These are phyloP conservation scores for Cyclina sinensis DNA, from an alignment of 1,140 invertebrate species.

Conservation along the genomic window DNA sequence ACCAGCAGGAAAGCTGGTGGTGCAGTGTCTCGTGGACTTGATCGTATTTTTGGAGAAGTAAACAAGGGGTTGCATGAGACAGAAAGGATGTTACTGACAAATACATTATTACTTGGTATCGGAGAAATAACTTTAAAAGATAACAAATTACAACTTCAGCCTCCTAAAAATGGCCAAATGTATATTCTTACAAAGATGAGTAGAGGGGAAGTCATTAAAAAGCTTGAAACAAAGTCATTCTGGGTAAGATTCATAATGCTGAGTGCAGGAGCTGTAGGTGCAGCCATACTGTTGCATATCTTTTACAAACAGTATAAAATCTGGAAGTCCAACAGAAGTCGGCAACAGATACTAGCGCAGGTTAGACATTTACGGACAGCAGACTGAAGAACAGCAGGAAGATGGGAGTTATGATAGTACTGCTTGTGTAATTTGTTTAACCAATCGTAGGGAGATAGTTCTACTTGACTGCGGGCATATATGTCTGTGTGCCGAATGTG, in stretches of 20 bases:
- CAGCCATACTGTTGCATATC: constrained; percentile 72
- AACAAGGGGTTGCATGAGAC: constrained; percentile 84
- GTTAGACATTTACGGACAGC: constrained; percentile 51
- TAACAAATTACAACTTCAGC: constrained; percentile 78
- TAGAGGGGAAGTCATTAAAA: constrained; percentile 80
- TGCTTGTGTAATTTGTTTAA: constrained; percentile 86
- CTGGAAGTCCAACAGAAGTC: constrained; percentile 61
- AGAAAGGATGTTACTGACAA: constrained; percentile 85
- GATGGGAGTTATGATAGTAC: constrained; percentile 28
- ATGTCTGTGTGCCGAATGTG: constrained; percentile 86
- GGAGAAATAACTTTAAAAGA: constrained; percentile 83
- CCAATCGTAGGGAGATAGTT: constrained; percentile 84
- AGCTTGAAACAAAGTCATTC: constrained; percentile 73
- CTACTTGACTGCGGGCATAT: constrained; percentile 86
- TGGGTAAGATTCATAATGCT: constrained; percentile 78
- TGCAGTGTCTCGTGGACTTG: constrained; percentile 75
- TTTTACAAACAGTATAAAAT: constrained; percentile 73
- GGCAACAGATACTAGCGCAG: constrained; percentile 65
- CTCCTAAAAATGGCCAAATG: constrained; percentile 73
- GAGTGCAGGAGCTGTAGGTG: constrained; percentile 77
- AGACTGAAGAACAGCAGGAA: not conserved
- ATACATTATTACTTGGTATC: constrained; percentile 83
- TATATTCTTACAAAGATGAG: constrained; percentile 84
- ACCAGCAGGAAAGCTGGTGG: not conserved
- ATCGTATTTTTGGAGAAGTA: constrained; percentile 83